Percentiles rank a stretch among this genome's conserved stretches.
Conservation (phyloP, 2,888 invertebrate species). For the Hemaris fuciformis region DNA sequence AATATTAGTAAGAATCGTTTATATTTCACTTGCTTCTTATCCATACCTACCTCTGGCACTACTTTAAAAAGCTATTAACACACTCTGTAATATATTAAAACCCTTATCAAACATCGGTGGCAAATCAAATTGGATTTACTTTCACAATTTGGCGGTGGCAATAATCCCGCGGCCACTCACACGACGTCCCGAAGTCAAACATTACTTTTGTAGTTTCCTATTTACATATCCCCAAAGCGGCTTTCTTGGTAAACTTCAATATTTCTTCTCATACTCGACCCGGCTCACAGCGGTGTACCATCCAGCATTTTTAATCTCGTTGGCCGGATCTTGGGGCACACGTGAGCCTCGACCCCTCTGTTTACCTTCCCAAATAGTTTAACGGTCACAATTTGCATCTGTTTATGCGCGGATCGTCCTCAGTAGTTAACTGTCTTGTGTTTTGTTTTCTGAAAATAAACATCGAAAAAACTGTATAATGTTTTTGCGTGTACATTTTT, state of each 20-base stretch:
- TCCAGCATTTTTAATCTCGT: constrained; percentile 81
- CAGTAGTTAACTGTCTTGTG: constrained; percentile 70
- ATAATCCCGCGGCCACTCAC: constrained; percentile 66
- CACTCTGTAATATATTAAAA: constrained; percentile 19
- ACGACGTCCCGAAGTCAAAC: constrained; percentile 70
- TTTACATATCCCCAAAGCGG: constrained; percentile 79
- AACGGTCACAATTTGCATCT: constrained; percentile 81
- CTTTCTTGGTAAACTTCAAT: constrained; percentile 76
- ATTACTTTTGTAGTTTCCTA: constrained; percentile 77
- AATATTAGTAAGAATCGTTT: too few relatives aligned
- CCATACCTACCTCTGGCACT: too few relatives aligned
- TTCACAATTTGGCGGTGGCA: constrained; percentile 52
- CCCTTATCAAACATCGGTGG: constrained; percentile 32
- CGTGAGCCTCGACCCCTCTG: constrained; percentile 73
- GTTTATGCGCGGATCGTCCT: constrained; percentile 77
- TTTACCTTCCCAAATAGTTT: constrained; percentile 82
- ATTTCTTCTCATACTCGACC: constrained; percentile 65
- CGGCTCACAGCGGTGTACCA: constrained; percentile 68
- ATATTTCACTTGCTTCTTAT: too few relatives aligned
- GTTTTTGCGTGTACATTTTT: too few relatives aligned
- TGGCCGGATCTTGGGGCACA: constrained; percentile 69
- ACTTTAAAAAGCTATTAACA: background rate
- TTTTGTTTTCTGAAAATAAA: too few relatives aligned
- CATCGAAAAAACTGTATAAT: too few relatives aligned
- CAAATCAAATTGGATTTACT: constrained; percentile 58